Percentiles rank a stretch among this genome's conserved stretches.
These are phyloP conservation scores for Chascanopsetta lugubris DNA, from an alignment of 2,113 vertebrate genomes.

Conservation along the genomic window DNA sequence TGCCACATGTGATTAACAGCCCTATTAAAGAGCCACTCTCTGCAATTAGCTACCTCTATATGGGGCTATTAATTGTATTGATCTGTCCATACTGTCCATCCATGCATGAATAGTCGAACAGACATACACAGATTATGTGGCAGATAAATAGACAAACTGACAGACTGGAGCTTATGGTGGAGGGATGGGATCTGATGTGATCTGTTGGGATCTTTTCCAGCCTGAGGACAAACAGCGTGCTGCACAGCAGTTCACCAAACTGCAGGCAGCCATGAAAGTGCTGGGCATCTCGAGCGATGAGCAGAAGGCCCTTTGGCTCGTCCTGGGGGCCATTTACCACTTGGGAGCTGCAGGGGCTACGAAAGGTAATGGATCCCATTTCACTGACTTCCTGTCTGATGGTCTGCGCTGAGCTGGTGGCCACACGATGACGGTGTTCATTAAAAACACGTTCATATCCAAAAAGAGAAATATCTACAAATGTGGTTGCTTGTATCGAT, in stretches of 20 bases:
- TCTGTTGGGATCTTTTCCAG: constrained; percentile 63
- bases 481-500: too few relatives aligned
- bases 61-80: too few relatives aligned
- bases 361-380: constrained; percentile 85
- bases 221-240: constrained; percentile 95
- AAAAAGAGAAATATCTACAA: too few relatives aligned
- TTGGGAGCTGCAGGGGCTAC: constrained; percentile 94
- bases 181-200: background rate
- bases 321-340: constrained; percentile 93
- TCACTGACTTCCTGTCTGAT: background rate
- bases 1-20: too few relatives aligned
- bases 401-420: background rate
- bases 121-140: too few relatives aligned
- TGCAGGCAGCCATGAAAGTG: constrained; percentile 96
- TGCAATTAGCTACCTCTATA: too few relatives aligned
- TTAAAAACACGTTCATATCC: too few relatives aligned
- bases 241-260: constrained; percentile 91
- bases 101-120: too few relatives aligned
- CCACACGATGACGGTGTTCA: background rate
- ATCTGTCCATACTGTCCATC: too few relatives aligned
- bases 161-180: background rate
- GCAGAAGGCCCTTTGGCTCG: constrained; percentile 88
- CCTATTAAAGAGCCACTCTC: too few relatives aligned
- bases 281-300: constrained; percentile 91
- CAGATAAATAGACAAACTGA: background rate